Percentiles rank a stretch among this genome's conserved stretches.
phyloP scores from a whole-genome alignment of 2,113 vertebrate species.

The Anseranas semipalmata region DNA sequence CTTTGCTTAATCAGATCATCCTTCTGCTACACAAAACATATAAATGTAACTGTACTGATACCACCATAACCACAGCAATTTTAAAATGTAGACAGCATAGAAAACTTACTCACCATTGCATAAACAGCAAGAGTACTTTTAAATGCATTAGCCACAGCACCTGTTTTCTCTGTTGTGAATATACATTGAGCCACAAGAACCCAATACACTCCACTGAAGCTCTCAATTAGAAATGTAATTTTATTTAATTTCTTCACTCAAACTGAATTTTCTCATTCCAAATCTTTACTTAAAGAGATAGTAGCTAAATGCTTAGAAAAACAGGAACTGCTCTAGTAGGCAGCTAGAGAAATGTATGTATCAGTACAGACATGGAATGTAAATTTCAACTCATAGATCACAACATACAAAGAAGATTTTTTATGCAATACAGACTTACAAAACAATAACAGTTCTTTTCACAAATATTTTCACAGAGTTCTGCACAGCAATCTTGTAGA shows the following conservation, averaged over 20 bases:
- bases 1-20: background rate
- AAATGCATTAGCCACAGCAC: too few species aligned
- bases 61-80: background rate
- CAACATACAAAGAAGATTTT: conserved; percentile 79
- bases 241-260: conserved; percentile 84
- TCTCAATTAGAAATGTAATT: conserved; percentile 84
- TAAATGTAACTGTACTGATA: background rate
- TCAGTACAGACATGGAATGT: conserved; percentile 62
- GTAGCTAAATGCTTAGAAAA: conserved; percentile 53
- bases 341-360: conserved; percentile 45
- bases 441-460: conserved; percentile 72
- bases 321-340: conserved; percentile 24
- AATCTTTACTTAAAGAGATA: conserved; percentile 76
- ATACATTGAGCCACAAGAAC: background rate
- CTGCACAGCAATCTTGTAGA: conserved; percentile 80
- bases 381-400: conserved; percentile 69
- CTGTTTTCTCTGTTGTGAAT: background rate
- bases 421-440: conserved; percentile 79
- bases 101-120: background rate
- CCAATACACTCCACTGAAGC: background rate
- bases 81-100: background rate
- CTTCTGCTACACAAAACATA: background rate
- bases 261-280: conserved; percentile 78
- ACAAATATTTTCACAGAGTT: conserved; percentile 80
- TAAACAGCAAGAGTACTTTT: background rate